Conservation (phyloP, 2,888 invertebrate species). For the Eilema depressum region DNA sequence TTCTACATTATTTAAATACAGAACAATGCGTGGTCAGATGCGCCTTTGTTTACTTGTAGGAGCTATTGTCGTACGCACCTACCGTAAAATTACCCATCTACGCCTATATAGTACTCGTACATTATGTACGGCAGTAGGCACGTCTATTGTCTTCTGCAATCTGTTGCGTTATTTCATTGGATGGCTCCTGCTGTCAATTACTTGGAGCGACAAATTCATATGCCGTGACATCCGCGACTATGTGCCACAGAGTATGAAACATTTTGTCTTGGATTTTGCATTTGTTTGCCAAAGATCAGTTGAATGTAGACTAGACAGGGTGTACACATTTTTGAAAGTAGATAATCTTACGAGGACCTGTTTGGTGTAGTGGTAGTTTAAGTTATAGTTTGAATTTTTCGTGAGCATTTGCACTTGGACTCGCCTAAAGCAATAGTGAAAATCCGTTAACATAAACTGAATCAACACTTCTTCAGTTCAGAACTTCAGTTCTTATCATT, state of each 20-base stretch:
- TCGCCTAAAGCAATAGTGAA: too few relatives aligned
- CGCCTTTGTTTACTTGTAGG: constrained; percentile 73
- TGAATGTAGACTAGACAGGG: background rate
- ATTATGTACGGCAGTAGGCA: constrained; percentile 41
- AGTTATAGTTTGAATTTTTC: too few relatives aligned
- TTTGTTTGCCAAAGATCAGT: background rate
- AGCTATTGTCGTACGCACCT: constrained; percentile 75
- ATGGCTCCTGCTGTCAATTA: constrained; percentile 61
- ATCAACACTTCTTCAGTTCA: too few relatives aligned
- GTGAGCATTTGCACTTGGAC: too few relatives aligned
- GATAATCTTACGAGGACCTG: too few relatives aligned
- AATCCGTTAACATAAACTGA: too few relatives aligned
- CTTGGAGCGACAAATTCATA: constrained; percentile 72
- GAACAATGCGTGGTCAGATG: constrained; percentile 69
- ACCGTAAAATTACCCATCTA: constrained; percentile 81
- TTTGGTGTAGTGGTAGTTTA: too few relatives aligned
- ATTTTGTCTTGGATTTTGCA: constrained; percentile 13
- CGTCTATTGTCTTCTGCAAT: constrained; percentile 54
- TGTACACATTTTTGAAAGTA: background rate
- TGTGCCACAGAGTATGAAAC: constrained; percentile 42
- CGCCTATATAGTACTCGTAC: constrained; percentile 49
- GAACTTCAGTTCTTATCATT: too few relatives aligned
- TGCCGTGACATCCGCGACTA: constrained; percentile 53
- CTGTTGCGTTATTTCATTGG: constrained; percentile 62
- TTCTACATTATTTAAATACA: constrained; percentile 66